Percentiles rank a stretch among this genome's conserved stretches.
phyloP scores from a whole-genome alignment of 2,888 invertebrate genomes.

The Axea sp. region DNA sequence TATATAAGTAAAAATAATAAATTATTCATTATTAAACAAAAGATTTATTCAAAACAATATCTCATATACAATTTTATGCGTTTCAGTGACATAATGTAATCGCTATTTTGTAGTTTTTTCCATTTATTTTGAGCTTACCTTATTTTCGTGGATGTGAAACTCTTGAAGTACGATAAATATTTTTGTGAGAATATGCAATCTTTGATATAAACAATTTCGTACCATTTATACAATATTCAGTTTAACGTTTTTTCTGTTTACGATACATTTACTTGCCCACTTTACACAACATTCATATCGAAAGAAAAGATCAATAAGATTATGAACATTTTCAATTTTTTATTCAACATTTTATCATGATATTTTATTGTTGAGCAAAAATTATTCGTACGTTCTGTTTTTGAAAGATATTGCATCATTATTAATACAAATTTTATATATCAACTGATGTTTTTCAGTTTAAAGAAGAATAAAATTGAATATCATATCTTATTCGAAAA shows the following conservation, averaged over 20 bases:
- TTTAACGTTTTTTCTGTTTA: constrained; percentile 57
- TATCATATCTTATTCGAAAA: no score
- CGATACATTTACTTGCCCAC: constrained; percentile 59
- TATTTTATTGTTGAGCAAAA: constrained; percentile 20
- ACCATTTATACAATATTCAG: constrained; percentile 64
- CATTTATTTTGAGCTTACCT: constrained; percentile 12
- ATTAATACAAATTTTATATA: constrained; percentile 19
- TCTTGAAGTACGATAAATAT: constrained; percentile 27
- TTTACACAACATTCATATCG: constrained; percentile 34
- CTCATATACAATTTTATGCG: no score
- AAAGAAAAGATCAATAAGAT: constrained; percentile 41
- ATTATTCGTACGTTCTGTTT: neutral
- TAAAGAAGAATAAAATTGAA: no score
- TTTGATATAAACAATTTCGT: constrained; percentile 66
- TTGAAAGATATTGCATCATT: neutral
- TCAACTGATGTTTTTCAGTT: constrained; percentile 6
- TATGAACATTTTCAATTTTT: constrained; percentile 20
- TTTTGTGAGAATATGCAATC: constrained; percentile 34
- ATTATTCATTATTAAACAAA: no score
- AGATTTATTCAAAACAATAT: no score
- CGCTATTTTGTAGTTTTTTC: neutral
- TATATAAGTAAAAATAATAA: no score
- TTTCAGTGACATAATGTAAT: neutral
- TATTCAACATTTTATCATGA: constrained; percentile 2
- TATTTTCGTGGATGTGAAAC: constrained; percentile 1